Evolutionary conservation across 2,113 vertebrate species (phyloP).

Genomic region (Calypte anna): DNA sequence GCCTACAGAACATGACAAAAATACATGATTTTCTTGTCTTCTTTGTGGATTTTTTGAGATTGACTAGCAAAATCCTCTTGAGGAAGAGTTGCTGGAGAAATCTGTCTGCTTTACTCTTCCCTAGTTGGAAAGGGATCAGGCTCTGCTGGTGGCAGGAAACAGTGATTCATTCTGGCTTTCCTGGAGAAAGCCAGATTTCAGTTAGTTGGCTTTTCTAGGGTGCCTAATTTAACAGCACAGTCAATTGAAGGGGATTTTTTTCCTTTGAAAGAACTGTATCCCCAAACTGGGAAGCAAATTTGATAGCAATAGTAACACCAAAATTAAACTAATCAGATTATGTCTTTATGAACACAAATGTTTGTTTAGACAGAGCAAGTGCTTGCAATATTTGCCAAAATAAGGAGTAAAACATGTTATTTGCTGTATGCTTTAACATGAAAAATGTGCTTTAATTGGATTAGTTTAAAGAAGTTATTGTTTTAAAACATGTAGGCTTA

Average conservation of each 20-base stretch:
- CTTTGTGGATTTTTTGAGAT: neutral
- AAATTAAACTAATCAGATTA: neutral
- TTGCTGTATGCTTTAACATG: neutral
- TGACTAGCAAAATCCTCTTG: neutral
- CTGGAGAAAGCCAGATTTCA: neutral
- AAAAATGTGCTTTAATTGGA: neutral
- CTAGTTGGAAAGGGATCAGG: neutral
- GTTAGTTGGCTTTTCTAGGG: neutral
- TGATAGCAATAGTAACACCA: neutral
- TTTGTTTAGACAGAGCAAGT: neutral
- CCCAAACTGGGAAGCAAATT: neutral
- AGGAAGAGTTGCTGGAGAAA: neutral
- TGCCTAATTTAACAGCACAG: neutral
- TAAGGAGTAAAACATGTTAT: neutral
- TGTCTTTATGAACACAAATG: neutral
- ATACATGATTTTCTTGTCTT: neutral
- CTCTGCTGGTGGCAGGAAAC: neutral
- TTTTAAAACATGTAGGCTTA: slow-evolving; percentile 10
- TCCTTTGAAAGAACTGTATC: neutral
- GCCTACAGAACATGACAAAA: neutral
- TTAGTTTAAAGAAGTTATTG: slow-evolving; percentile 8
- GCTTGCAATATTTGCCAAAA: neutral
- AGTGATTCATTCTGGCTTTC: neutral
- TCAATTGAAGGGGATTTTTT: neutral
- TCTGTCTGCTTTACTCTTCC: neutral